Percentiles rank a stretch among this genome's conserved stretches.
These are phyloP conservation scores for Natator depressus DNA, from an alignment of 2,113 vertebrate species.

Conservation along the genomic window DNA sequence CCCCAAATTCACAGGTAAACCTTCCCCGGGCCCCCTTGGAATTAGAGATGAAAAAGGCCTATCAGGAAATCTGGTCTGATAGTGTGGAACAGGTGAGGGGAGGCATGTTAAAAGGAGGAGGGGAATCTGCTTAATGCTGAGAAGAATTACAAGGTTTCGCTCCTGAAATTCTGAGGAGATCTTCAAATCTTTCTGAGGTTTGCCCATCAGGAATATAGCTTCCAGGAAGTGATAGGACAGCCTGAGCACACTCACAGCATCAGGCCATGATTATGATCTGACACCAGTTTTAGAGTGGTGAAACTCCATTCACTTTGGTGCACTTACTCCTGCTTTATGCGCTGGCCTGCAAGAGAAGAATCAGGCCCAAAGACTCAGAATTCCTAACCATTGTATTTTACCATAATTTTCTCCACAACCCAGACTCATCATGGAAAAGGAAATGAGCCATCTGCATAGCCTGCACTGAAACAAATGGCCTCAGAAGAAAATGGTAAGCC, in stretches of 20 bases:
- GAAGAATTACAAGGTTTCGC: background rate
- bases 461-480: background rate
- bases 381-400: background rate
- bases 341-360: background rate
- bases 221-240: background rate
- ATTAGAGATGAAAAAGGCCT: conserved; percentile 4
- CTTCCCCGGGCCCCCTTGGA: background rate
- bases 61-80: background rate
- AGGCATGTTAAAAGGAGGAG: background rate
- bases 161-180: background rate
- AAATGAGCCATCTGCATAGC: background rate
- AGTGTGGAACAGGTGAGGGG: background rate
- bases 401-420: background rate
- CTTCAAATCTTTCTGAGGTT: background rate
- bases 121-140: background rate
- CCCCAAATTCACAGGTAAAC: background rate
- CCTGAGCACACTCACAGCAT: background rate
- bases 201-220: background rate
- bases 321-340: background rate
- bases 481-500: background rate
- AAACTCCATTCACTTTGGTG: background rate
- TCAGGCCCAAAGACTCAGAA: background rate
- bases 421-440: background rate
- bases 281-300: background rate
- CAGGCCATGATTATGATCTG: background rate